phyloP scores from a whole-genome alignment of 2,113 vertebrate genomes.

The Hypomesus transpacificus region DNA sequence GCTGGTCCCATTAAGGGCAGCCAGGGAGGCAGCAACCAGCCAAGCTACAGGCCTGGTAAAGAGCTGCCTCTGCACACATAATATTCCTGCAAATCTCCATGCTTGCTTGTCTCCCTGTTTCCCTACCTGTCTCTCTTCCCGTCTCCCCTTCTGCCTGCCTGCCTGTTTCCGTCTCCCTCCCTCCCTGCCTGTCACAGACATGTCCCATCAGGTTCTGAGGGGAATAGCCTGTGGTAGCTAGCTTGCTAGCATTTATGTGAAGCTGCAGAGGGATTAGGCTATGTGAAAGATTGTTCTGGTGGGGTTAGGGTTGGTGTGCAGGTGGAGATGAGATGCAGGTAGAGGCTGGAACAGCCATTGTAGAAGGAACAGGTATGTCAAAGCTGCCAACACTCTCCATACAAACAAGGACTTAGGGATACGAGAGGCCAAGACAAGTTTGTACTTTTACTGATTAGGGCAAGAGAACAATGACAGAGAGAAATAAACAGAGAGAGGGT shows the following conservation, averaged over 20 bases:
- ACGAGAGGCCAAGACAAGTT: conserved; percentile 8
- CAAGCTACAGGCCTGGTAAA: conserved; percentile 38
- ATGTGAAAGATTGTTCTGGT: too few relatives aligned
- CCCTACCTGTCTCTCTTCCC: background rate
- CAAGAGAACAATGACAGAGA: background rate
- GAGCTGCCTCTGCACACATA: conserved; percentile 30
- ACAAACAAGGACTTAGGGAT: conserved; percentile 18
- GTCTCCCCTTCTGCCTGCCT: background rate
- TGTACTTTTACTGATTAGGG: conserved; percentile 31
- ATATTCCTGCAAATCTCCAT: too few relatives aligned
- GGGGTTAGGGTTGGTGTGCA: too few relatives aligned
- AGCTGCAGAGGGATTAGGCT: conserved; percentile 48
- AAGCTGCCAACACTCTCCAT: conserved; percentile 10
- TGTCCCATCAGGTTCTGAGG: conserved; percentile 51
- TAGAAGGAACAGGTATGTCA: conserved; percentile 29
- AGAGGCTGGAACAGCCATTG: too few relatives aligned
- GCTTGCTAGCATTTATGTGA: conserved; percentile 41
- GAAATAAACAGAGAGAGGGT: background rate
- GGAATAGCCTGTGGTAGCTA: conserved; percentile 32
- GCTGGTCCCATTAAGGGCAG: conserved; percentile 12
- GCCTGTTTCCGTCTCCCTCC: background rate
- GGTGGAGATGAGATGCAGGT: too few relatives aligned
- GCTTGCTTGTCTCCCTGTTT: background rate
- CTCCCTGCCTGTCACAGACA: conserved; percentile 21
- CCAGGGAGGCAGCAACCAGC: conserved; percentile 2